These are phyloP conservation scores for Cephalopachus bancanus DNA, from an alignment of 2,797 vertebrate species.

Conservation along the genomic window DNA sequence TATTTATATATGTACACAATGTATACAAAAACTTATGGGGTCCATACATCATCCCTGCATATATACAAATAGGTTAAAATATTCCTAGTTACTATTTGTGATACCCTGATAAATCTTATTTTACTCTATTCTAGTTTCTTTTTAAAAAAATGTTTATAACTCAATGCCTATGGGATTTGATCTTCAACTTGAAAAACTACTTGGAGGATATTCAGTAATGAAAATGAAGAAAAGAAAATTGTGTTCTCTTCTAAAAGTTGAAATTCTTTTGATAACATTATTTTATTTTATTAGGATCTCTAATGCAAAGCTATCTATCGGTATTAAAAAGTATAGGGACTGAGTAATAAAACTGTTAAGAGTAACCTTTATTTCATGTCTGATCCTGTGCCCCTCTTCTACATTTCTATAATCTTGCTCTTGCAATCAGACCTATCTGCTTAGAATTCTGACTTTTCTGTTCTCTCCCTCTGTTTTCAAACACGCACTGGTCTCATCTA, in stretches of 20 bases:
- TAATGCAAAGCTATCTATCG: not conserved
- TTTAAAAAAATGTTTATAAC: conserved; percentile 5
- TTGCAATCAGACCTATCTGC: not conserved
- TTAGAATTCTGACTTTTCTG: not conserved
- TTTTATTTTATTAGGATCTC: not conserved
- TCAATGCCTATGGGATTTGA: not conserved
- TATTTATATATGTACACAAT: not conserved
- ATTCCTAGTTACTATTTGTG: not conserved
- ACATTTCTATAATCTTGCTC: not conserved
- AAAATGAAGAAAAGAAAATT: not conserved
- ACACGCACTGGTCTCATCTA: not conserved
- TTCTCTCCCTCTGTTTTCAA: not conserved
- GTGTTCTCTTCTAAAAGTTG: not conserved
- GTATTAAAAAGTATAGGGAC: not conserved
- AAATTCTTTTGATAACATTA: not conserved
- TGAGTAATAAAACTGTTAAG: not conserved
- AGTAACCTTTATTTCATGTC: not conserved
- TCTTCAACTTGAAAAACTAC: not conserved
- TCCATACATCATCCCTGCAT: not conserved
- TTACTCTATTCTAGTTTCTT: not conserved
- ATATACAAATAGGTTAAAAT: not conserved
- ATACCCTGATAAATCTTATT: not conserved
- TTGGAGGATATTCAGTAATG: not conserved
- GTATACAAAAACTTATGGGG: not conserved
- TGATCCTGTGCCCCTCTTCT: not conserved